Conservation (phyloP, 2,797 vertebrate genomes). For the Micropoecilia bifurca region DNA sequence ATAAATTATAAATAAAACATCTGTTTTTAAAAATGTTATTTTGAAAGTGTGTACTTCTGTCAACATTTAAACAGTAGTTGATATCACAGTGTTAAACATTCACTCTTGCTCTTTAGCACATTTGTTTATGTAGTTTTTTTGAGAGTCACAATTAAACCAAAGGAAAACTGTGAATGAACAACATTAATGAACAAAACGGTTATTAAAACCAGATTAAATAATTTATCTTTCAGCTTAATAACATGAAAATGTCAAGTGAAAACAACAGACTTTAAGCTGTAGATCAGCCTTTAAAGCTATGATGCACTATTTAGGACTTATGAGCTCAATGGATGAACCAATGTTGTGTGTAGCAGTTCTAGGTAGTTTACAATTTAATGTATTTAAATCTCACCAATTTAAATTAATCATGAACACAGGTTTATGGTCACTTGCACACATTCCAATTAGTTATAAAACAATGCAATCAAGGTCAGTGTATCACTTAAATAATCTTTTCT, state of each 20-base stretch:
- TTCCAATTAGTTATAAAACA: background rate
- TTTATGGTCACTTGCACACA: background rate
- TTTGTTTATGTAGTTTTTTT: background rate
- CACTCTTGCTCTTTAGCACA: background rate
- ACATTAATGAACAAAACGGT: background rate
- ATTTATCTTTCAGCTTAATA: background rate
- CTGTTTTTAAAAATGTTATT: conserved; percentile 17
- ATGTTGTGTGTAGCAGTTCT: background rate
- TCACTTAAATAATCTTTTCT: no score
- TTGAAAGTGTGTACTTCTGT: background rate
- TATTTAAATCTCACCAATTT: background rate
- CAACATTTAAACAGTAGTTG: conserved; percentile 1
- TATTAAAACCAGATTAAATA: background rate
- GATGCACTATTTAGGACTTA: background rate
- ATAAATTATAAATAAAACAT: conserved; percentile 37
- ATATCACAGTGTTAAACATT: background rate
- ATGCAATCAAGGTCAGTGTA: background rate
- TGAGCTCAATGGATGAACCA: background rate
- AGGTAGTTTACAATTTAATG: background rate
- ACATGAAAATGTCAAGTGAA: background rate
- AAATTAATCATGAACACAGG: background rate
- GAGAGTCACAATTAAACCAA: background rate
- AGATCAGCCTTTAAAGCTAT: background rate
- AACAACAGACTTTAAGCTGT: background rate
- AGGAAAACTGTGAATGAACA: background rate